A percentile compares a stretch with the other conserved stretches of the same genome.
These are phyloP conservation scores for Cinclus cinclus DNA, from an alignment of 2,113 vertebrate genomes.

Conservation along the genomic window DNA sequence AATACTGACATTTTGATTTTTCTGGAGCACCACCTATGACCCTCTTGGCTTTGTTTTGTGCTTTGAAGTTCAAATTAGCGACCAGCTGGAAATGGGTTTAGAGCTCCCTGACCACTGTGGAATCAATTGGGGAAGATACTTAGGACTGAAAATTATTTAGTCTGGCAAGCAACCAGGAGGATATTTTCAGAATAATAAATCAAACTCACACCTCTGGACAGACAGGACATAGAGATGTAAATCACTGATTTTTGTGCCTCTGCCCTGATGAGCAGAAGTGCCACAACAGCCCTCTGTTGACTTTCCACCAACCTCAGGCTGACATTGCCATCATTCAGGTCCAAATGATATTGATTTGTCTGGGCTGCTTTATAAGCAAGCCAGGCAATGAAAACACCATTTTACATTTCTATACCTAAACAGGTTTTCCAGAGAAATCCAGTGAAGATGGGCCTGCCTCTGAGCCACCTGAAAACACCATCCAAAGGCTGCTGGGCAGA, in stretches of 20 bases:
- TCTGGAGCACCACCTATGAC: not conserved
- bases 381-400: rapidly evolving
- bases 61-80: not conserved
- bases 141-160: not conserved
- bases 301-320: not conserved
- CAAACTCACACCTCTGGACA: not conserved
- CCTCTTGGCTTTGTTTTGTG: not conserved
- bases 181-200: not conserved
- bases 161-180: not conserved
- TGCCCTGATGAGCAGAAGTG: not conserved
- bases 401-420: not conserved
- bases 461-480: not conserved
- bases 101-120: rapidly evolving
- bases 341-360: not conserved
- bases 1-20: not conserved
- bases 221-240: not conserved
- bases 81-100: not conserved
- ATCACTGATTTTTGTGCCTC: not conserved
- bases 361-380: not conserved
- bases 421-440: not conserved
- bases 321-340: not conserved
- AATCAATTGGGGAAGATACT: not conserved
- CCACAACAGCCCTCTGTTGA: not conserved
- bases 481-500: rapidly evolving
- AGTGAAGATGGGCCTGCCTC: not conserved